A percentile compares a stretch with the other conserved stretches of the same genome.
phyloP scores from a whole-genome alignment of 2,888 invertebrate genomes.

The Corythucha ciliata region DNA sequence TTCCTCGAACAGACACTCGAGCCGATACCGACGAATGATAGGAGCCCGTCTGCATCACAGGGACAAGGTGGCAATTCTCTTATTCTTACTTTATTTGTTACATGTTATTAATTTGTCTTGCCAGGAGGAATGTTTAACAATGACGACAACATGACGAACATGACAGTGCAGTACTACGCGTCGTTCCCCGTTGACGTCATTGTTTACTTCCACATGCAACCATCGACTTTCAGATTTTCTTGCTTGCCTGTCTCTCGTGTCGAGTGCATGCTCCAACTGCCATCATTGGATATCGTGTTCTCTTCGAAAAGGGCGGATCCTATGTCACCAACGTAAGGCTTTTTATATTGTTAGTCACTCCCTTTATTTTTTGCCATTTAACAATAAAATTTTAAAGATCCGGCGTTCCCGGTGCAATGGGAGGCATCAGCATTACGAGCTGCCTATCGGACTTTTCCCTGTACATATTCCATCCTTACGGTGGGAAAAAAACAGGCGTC shows the following conservation, averaged over 20 bases:
- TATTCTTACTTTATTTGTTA: background rate
- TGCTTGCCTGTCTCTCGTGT: conserved; percentile 91
- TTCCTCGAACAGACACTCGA: conserved; percentile 95
- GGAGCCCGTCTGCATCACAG: conserved; percentile 38
- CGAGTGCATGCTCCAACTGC: conserved; percentile 90
- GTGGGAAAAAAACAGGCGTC: conserved; percentile 67
- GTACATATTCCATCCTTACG: conserved; percentile 97
- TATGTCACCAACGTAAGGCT: conserved; percentile 45
- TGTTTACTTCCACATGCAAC: conserved; percentile 97
- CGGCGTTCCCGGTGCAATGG: conserved; percentile 57
- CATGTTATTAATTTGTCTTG: background rate
- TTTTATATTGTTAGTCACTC: background rate
- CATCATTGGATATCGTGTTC: conserved; percentile 93
- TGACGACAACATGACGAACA: conserved; percentile 22
- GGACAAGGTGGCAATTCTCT: conserved; percentile 9
- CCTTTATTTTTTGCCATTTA: background rate
- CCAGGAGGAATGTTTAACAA: conserved; percentile 27
- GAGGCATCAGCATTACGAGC: conserved; percentile 88
- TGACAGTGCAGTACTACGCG: conserved; percentile 59
- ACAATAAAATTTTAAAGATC: conserved; percentile 15
- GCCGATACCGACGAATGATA: conserved; percentile 62
- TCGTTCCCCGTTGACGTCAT: conserved; percentile 98
- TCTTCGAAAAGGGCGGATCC: conserved; percentile 82
- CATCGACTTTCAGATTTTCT: conserved; percentile 90
- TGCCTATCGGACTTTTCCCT: conserved; percentile 95